These are phyloP conservation scores for Menidia beryllina DNA, from an alignment of 2,113 vertebrate species.

Conservation along the genomic window DNA sequence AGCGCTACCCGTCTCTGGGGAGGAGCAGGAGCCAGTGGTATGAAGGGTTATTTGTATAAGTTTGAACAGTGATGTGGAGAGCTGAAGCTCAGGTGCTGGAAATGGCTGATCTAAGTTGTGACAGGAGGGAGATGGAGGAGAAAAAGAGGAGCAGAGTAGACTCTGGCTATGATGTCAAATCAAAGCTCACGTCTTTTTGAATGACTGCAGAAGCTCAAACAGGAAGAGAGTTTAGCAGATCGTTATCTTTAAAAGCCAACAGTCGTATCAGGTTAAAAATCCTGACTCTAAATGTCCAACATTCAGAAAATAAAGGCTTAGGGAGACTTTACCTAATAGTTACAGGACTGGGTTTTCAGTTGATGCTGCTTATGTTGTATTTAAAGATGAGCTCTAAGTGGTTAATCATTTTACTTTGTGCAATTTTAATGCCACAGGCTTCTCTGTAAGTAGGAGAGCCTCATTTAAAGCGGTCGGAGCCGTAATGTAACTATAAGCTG, in stretches of 20 bases:
- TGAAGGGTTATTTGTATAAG: constrained; percentile 52
- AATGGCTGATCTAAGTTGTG: constrained; percentile 37
- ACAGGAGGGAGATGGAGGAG: constrained; percentile 42
- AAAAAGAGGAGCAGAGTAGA: constrained; percentile 3
- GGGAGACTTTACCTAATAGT: not conserved
- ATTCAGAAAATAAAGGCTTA: not conserved
- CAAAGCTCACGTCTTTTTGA: constrained; percentile 42
- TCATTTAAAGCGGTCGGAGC: not conserved
- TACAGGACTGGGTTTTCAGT: not conserved
- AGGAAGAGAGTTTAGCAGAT: not conserved
- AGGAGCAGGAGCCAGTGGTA: constrained; percentile 53
- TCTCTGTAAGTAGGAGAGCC: constrained; percentile 8
- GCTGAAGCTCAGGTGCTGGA: constrained; percentile 12
- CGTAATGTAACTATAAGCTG: constrained; percentile 49
- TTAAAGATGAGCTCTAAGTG: not conserved
- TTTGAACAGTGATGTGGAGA: constrained; percentile 31
- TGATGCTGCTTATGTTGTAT: constrained; percentile 1
- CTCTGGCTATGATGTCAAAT: constrained; percentile 31
- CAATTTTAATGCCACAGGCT: constrained; percentile 27
- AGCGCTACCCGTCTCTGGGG: constrained; percentile 25
- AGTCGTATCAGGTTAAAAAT: not conserved
- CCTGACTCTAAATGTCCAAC: not conserved
- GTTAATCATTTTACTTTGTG: constrained; percentile 10
- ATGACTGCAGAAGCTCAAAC: constrained; percentile 10
- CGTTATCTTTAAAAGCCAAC: not conserved